These are phyloP conservation scores for Spodoptera litura DNA, from an alignment of 1,140 invertebrate genomes.

Conservation along the genomic window DNA sequence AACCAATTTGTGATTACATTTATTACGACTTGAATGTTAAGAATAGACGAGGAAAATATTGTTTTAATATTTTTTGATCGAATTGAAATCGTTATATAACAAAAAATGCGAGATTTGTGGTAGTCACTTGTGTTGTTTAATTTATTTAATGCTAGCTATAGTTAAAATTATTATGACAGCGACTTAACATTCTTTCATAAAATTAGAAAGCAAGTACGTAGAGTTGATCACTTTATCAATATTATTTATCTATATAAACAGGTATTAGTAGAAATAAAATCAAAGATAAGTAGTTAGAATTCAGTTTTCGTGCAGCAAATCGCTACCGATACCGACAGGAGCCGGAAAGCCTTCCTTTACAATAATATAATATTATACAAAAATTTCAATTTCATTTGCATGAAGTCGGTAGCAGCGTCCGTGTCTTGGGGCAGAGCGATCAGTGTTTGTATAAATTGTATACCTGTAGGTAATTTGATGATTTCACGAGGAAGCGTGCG, in stretches of 20 bases:
- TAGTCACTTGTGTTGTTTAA: too few species aligned
- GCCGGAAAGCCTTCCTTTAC: constrained; percentile 46
- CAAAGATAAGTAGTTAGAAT: too few species aligned
- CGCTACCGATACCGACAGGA: constrained; percentile 7
- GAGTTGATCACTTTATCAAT: too few species aligned
- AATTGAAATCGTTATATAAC: background rate
- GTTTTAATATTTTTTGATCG: background rate
- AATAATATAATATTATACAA: constrained; percentile 48
- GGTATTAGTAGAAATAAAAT: too few species aligned
- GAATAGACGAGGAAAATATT: constrained; percentile 13
- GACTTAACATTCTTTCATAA: too few species aligned
- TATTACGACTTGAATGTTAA: constrained; percentile 15
- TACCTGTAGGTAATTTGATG: constrained; percentile 29
- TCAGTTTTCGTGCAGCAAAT: constrained; percentile 17
- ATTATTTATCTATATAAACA: too few species aligned
- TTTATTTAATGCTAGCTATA: too few species aligned
- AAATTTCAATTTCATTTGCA: constrained; percentile 55
- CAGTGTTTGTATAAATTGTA: constrained; percentile 28
- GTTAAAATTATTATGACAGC: too few species aligned
- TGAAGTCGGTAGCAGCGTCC: constrained; percentile 70
- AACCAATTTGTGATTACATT: constrained; percentile 58
- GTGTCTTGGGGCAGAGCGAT: constrained; percentile 57
- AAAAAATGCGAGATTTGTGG: too few species aligned
- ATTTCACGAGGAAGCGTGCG: constrained; percentile 21
- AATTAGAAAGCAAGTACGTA: too few species aligned